Evolutionary conservation across 2,113 vertebrate genomes (phyloP).

Genomic region (Platichthys flesus): DNA sequence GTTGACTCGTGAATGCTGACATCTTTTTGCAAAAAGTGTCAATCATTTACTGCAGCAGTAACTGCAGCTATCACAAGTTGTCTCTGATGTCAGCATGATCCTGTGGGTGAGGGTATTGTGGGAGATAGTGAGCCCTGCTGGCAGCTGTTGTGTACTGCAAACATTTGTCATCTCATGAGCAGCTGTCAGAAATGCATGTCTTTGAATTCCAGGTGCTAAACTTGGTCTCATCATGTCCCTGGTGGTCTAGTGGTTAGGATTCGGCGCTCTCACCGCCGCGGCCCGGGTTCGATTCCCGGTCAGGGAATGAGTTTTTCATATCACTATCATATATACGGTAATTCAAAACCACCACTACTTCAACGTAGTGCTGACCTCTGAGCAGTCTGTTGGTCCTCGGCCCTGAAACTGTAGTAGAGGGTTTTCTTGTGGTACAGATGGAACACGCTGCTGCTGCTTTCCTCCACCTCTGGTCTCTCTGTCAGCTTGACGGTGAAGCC

Average conservation of each 20-base stretch:
- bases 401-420: constrained; percentile 94
- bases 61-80: too few species aligned
- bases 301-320: constrained; percentile 44
- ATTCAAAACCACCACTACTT: not conserved
- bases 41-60: too few species aligned
- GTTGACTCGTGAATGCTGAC: too few species aligned
- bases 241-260: constrained; percentile 80
- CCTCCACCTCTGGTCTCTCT: constrained; percentile 86
- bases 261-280: constrained; percentile 72
- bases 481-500: constrained; percentile 91
- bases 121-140: not conserved
- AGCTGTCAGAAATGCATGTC: not conserved
- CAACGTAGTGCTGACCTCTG: constrained; percentile 84
- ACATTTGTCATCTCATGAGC: too few species aligned
- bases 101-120: too few species aligned
- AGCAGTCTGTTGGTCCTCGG: constrained; percentile 87
- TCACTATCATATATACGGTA: too few species aligned
- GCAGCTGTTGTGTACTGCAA: not conserved
- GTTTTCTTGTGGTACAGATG: constrained; percentile 97
- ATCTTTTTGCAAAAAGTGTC: too few species aligned
- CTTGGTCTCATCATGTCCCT: constrained; percentile 32
- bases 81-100: too few species aligned
- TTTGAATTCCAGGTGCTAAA: not conserved
- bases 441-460: constrained; percentile 85
- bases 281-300: constrained; percentile 76